Conservation (phyloP, 92 coral and sea anemone genomes). For the Porites rus region DNA sequence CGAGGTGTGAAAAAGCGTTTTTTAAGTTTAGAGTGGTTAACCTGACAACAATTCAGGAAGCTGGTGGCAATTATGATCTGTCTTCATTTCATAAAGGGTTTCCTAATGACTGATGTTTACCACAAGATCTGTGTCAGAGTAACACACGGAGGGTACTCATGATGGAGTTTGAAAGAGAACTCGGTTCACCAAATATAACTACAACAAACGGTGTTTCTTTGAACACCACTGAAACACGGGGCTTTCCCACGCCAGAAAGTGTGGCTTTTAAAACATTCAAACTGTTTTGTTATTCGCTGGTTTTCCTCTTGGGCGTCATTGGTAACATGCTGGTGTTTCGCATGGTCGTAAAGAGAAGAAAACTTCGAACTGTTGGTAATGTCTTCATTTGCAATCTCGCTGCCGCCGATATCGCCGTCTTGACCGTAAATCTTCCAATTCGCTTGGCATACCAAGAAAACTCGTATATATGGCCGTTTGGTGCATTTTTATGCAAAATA, state of each 20-base stretch:
- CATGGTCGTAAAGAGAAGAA: constrained; percentile 75
- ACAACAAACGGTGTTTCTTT: not conserved
- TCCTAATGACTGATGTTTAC: too few species aligned
- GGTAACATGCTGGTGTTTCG: constrained; percentile 87
- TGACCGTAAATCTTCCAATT: constrained; percentile 85
- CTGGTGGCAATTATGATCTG: not conserved
- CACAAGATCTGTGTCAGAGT: not conserved
- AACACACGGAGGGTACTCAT: too few species aligned
- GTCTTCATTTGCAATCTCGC: constrained; percentile 87
- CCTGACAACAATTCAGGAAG: not conserved
- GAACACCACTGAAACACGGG: not conserved
- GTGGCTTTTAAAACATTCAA: constrained; percentile 80
- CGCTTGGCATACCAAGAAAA: constrained; percentile 94
- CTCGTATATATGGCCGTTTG: constrained; percentile 92
- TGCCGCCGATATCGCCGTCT: constrained; percentile 91
- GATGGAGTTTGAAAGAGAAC: not conserved
- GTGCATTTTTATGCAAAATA: constrained; percentile 80
- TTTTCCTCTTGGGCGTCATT: constrained; percentile 78
- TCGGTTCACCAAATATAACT: not conserved
- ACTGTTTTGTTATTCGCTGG: constrained; percentile 74
- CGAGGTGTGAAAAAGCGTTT: not conserved
- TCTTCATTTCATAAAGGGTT: not conserved
- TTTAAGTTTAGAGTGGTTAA: not conserved
- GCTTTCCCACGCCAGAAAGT: constrained; percentile 55
- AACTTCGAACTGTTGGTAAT: constrained; percentile 85